Percentiles rank a stretch among this genome's conserved stretches.
Conservation (phyloP, 2,113 vertebrate species). For the Neopipo cinnamomea region DNA sequence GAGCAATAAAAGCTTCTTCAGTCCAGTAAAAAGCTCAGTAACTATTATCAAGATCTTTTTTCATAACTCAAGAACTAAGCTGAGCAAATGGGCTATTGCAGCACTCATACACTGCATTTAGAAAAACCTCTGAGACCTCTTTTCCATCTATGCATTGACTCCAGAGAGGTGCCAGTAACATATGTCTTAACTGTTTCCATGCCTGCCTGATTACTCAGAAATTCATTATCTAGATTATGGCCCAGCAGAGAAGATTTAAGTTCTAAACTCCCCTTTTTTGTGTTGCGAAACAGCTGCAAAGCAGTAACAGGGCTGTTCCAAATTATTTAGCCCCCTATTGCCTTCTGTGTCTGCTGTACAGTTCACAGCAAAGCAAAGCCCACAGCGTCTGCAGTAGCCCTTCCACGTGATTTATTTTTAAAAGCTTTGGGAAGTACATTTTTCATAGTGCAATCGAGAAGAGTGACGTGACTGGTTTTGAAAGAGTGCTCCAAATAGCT, state of each 20-base stretch:
- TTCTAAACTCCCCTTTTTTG: neutral
- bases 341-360: neutral
- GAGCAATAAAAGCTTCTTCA: neutral
- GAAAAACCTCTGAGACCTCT: neutral
- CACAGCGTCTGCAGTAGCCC: neutral
- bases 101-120: neutral
- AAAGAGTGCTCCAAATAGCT: constrained; percentile 14
- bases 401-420: neutral
- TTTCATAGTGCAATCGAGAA: neutral
- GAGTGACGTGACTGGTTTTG: neutral
- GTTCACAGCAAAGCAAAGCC: neutral
- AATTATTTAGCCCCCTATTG: neutral
- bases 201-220: neutral
- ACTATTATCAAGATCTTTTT: neutral
- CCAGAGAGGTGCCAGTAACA: neutral
- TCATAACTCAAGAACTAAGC: neutral
- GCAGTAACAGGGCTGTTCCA: neutral
- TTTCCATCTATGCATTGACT: neutral
- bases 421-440: constrained; percentile 1
- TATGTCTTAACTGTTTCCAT: neutral
- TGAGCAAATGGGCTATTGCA: neutral
- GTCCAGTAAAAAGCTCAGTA: neutral
- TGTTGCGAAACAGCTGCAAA: neutral
- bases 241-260: neutral
- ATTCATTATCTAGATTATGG: neutral